Percentiles rank a stretch among this genome's conserved stretches.
Conservation (phyloP, 2,113 vertebrate species). For the Struthidea cinerea region DNA sequence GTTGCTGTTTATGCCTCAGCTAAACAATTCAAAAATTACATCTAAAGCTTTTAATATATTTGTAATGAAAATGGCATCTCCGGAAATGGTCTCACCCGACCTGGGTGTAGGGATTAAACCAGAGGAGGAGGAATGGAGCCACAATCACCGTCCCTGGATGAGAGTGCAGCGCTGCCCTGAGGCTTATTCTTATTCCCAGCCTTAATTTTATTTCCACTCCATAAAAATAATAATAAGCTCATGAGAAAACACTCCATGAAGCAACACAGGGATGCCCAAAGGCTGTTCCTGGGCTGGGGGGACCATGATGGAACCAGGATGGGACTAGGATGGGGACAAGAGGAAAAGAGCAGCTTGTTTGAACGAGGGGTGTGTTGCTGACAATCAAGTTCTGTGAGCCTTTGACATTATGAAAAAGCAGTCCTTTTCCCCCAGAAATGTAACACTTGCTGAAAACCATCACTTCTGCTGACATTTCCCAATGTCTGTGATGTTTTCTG, state of each 20-base stretch:
- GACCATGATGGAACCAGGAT: background rate
- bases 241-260: background rate
- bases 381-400: background rate
- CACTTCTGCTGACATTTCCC: background rate
- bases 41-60: conserved; percentile 7
- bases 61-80: background rate
- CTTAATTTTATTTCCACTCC: background rate
- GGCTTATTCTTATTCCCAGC: conserved; percentile 3
- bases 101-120: background rate
- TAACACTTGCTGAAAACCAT: background rate
- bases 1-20: conserved; percentile 8
- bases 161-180: background rate
- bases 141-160: background rate
- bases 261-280: background rate
- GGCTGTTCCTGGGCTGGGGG: background rate
- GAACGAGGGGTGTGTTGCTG: fast-evolving
- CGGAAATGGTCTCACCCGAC: background rate
- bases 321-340: background rate
- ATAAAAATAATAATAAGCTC: background rate
- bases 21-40: conserved; percentile 36
- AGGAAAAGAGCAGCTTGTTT: background rate
- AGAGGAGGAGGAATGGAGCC: background rate
- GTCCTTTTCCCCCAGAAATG: background rate
- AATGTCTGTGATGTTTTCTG: background rate
- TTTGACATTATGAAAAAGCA: background rate